Conservation (phyloP, 1,140 invertebrate species). For the Temnothorax nylanderi region DNA sequence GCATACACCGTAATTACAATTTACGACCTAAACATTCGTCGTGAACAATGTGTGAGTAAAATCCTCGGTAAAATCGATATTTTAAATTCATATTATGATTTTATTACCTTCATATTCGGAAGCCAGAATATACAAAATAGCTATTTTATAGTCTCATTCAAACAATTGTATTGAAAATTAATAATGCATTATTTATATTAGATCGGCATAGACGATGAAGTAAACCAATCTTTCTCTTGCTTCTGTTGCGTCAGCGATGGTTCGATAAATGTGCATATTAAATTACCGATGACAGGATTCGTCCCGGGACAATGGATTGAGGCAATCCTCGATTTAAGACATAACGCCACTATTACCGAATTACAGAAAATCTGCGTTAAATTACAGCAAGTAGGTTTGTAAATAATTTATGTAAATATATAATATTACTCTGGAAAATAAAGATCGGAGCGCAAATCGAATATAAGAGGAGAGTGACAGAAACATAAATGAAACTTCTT, state of each 20-base stretch:
- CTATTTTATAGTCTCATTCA: background rate
- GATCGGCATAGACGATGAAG: constrained; percentile 68
- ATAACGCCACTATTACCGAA: constrained; percentile 84
- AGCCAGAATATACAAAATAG: background rate
- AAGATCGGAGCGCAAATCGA: too few relatives aligned
- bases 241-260: constrained; percentile 85
- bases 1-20: constrained; percentile 83
- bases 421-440: background rate
- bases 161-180: background rate
- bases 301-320: constrained; percentile 89
- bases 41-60: constrained; percentile 26
- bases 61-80: too few relatives aligned
- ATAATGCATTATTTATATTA: background rate
- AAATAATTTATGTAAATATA: background rate
- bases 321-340: constrained; percentile 87
- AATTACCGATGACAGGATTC: constrained; percentile 87
- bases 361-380: constrained; percentile 87
- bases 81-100: background rate
- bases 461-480: too few relatives aligned
- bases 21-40: constrained; percentile 62
- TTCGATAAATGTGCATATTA: constrained; percentile 86
- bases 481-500: too few relatives aligned
- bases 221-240: constrained; percentile 87
- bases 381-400: constrained; percentile 86
- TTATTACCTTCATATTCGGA: background rate